Evolutionary conservation across 2,888 invertebrate genomes (phyloP).

Genomic region (Drosophila demipolita): DNA sequence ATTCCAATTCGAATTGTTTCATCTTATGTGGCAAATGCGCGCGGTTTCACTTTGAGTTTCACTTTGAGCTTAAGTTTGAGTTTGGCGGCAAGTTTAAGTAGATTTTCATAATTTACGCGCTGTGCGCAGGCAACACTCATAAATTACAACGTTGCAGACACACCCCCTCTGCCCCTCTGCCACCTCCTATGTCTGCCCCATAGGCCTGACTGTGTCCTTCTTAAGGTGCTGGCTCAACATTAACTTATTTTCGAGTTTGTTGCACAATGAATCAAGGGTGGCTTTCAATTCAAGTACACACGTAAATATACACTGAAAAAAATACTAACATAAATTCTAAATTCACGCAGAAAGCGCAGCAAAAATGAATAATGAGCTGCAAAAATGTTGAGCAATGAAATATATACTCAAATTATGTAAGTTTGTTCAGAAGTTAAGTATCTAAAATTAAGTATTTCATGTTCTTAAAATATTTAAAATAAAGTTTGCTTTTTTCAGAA

Average conservation of each 20-base stretch:
- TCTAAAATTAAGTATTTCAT: not conserved
- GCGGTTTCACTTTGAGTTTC: constrained; percentile 61
- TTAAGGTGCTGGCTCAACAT: constrained; percentile 32
- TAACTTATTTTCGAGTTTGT: constrained; percentile 36
- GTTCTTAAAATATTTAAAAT: no score
- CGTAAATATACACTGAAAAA: not conserved
- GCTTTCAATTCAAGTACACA: not conserved
- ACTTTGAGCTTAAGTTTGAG: constrained; percentile 49
- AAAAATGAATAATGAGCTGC: not conserved
- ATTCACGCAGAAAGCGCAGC: not conserved
- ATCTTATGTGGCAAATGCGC: constrained; percentile 16
- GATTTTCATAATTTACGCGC: constrained; percentile 80
- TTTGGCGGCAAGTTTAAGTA: constrained; percentile 73
- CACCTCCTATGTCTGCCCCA: not conserved
- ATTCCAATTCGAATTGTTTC: constrained; percentile 1
- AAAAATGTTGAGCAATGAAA: not conserved
- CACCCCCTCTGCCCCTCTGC: not conserved
- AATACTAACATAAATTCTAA: not conserved
- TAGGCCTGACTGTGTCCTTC: not conserved
- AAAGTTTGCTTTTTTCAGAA: no score
- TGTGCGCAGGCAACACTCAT: constrained; percentile 65
- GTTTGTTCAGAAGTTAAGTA: not conserved
- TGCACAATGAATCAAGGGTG: constrained; percentile 8
- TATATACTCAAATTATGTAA: not conserved
- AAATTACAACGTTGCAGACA: constrained; percentile 65